These are phyloP conservation scores for Chaetops frenatus DNA, from an alignment of 2,113 vertebrate species.

Conservation along the genomic window DNA sequence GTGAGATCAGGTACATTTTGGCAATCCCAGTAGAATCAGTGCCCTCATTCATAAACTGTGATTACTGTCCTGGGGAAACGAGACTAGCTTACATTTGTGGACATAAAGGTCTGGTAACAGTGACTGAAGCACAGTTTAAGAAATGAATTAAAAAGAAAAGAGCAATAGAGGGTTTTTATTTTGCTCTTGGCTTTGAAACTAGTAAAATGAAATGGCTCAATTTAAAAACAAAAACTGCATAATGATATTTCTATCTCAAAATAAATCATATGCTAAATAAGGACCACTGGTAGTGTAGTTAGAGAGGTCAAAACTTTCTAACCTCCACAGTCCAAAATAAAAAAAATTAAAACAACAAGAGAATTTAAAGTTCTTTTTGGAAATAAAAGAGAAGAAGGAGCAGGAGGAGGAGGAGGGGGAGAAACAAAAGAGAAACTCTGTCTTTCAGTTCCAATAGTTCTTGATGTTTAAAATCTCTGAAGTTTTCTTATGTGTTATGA, in stretches of 20 bases:
- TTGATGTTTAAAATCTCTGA: slow-evolving; percentile 76
- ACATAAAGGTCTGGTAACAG: not conserved
- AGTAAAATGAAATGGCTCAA: not conserved
- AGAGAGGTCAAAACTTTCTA: slow-evolving; percentile 35
- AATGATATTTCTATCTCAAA: slow-evolving; percentile 25
- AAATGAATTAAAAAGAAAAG: not conserved
- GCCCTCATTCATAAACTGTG: not conserved
- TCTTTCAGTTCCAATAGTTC: slow-evolving; percentile 69
- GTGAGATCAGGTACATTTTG: not conserved
- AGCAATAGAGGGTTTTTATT: not conserved
- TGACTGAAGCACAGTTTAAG: not conserved
- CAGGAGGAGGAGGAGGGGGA: not conserved
- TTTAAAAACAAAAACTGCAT: slow-evolving; percentile 30
- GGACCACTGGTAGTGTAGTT: not conserved
- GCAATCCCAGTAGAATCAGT: not conserved
- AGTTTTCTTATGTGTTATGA: slow-evolving; percentile 74
- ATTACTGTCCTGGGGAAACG: not conserved
- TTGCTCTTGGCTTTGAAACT: slow-evolving; percentile 27
- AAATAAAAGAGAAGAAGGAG: slow-evolving; percentile 8
- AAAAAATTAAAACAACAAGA: slow-evolving; percentile 29
- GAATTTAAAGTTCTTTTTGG: slow-evolving; percentile 59
- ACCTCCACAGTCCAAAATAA: not conserved
- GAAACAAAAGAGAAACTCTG: slow-evolving; percentile 48
- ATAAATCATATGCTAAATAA: slow-evolving; percentile 40
- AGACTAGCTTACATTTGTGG: not conserved